phyloP scores from a whole-genome alignment of 2,113 vertebrate species.

The Paramormyrops kingsleyae region DNA sequence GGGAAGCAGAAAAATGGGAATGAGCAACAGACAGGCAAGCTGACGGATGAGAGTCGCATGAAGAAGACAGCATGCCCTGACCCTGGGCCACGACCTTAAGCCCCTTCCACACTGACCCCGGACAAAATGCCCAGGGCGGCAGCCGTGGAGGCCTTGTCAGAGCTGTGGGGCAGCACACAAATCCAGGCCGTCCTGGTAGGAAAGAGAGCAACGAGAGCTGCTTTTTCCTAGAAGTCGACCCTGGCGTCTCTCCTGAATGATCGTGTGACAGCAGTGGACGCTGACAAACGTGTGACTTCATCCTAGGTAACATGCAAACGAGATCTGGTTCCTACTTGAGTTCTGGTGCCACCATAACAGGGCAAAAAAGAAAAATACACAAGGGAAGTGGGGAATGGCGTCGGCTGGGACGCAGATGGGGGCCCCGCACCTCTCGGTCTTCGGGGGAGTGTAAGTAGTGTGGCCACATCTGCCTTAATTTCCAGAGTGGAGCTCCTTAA shows the following conservation, averaged over 20 bases:
- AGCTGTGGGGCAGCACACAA: neutral
- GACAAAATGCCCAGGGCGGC: neutral
- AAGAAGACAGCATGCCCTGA: neutral
- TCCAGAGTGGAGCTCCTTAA: slow-evolving; percentile 18
- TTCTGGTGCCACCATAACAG: neutral
- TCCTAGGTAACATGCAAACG: neutral
- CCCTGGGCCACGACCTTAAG: neutral
- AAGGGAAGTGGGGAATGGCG: neutral
- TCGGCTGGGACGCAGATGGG: neutral
- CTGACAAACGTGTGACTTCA: neutral
- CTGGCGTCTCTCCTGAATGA: neutral
- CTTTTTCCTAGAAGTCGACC: neutral
- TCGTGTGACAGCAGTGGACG: neutral
- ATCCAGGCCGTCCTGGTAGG: neutral
- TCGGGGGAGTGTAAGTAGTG: neutral
- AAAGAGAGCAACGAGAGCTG: neutral
- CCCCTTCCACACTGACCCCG: neutral
- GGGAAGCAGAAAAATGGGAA: neutral
- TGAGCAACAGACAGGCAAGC: neutral
- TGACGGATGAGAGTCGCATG: neutral
- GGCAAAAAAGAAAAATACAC: neutral
- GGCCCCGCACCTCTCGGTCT: slow-evolving; percentile 20
- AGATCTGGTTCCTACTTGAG: neutral
- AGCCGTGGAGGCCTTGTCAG: neutral
- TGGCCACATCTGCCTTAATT: slow-evolving; percentile 10